These are phyloP conservation scores for Oxygymnocypris stewartii DNA, from an alignment of 2,113 vertebrate species.

Conservation along the genomic window DNA sequence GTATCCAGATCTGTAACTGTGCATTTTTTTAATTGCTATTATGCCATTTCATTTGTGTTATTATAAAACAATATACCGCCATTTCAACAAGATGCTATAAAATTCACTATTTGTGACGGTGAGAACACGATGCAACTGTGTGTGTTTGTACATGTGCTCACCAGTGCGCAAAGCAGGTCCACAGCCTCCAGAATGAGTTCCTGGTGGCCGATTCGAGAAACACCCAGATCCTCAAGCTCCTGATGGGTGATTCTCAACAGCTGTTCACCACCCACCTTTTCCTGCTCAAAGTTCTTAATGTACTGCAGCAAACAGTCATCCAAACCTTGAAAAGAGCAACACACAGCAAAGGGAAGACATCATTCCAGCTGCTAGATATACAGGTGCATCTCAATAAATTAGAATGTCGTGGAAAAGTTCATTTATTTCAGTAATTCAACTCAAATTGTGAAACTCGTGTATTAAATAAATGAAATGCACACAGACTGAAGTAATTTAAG, in stretches of 20 bases:
- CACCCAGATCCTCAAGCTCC: constrained; percentile 79
- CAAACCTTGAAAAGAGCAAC: constrained; percentile 65
- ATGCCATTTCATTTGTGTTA: background rate
- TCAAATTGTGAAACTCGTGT: too few relatives aligned
- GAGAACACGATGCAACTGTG: background rate
- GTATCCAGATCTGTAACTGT: background rate
- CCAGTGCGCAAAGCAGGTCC: constrained; percentile 79
- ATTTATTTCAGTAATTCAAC: too few relatives aligned
- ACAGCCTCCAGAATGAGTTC: constrained; percentile 80
- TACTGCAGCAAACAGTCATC: constrained; percentile 82
- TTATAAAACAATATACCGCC: background rate
- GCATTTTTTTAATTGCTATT: background rate
- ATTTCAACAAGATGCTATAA: background rate
- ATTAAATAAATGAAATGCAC: too few relatives aligned
- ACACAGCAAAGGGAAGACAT: constrained; percentile 38
- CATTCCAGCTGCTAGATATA: background rate
- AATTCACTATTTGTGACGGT: background rate
- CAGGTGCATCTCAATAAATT: too few relatives aligned
- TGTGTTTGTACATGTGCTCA: constrained; percentile 60
- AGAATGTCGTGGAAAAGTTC: too few relatives aligned
- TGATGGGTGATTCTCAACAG: constrained; percentile 80
- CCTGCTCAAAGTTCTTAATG: constrained; percentile 79
- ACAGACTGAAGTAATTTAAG: too few relatives aligned
- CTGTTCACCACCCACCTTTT: constrained; percentile 79
- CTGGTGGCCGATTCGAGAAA: constrained; percentile 80